A percentile compares a stretch with the other conserved stretches of the same genome.
Evolutionary conservation across 1,140 invertebrate genomes (phyloP).

Genomic region (Drosophila eugracilis): DNA sequence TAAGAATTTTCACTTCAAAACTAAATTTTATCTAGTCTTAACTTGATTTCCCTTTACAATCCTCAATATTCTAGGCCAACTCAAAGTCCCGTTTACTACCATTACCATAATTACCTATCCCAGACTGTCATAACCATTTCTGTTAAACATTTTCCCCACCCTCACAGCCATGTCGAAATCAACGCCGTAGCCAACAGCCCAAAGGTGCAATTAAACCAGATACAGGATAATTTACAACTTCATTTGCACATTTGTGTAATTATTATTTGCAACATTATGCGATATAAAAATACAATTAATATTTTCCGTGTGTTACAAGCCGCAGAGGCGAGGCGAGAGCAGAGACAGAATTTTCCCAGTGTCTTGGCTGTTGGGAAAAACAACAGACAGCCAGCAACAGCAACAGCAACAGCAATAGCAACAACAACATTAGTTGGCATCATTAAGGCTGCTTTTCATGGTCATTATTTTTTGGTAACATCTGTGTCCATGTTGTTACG

Average conservation of each 20-base stretch:
- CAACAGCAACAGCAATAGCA: constrained; percentile 61
- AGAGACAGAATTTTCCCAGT: constrained; percentile 21
- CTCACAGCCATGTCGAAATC: constrained; percentile 32
- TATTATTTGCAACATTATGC: constrained; percentile 83
- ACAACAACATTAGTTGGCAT: constrained; percentile 82
- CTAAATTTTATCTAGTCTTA: no score
- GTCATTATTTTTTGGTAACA: constrained; percentile 85
- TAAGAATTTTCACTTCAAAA: no score
- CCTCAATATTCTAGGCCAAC: not conserved
- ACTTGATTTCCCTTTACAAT: no score
- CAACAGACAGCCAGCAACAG: constrained; percentile 51
- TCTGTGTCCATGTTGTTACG: constrained; percentile 78
- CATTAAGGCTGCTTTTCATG: constrained; percentile 85
- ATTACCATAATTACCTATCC: constrained; percentile 18
- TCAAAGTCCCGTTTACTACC: not conserved
- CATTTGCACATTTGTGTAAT: constrained; percentile 84
- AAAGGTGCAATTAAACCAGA: constrained; percentile 77
- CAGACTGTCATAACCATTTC: constrained; percentile 20
- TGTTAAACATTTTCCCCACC: constrained; percentile 4
- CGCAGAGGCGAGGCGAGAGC: constrained; percentile 33
- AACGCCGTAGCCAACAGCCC: constrained; percentile 36
- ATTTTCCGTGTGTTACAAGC: constrained; percentile 68
- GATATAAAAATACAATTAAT: constrained; percentile 84
- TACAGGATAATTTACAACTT: constrained; percentile 84
- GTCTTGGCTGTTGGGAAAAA: constrained; percentile 30